These are phyloP conservation scores for Drosophila tristis DNA, from an alignment of 1,140 invertebrate species.

Conservation along the genomic window DNA sequence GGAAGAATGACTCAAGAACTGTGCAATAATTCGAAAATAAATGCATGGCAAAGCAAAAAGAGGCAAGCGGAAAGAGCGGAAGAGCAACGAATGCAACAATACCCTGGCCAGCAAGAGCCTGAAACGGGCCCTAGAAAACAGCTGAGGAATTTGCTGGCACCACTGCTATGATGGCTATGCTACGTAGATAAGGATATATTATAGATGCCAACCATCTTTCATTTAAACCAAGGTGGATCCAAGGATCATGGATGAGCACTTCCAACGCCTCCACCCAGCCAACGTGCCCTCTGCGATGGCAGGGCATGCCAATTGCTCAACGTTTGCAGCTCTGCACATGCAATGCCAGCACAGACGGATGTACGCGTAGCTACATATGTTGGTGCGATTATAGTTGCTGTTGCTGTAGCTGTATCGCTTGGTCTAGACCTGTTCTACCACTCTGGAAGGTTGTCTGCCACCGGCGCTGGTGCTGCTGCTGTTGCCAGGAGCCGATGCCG, in stretches of 20 bases:
- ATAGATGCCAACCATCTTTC: too few species aligned
- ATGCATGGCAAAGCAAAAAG: constrained; percentile 63
- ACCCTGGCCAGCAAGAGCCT: background rate
- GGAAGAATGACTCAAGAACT: constrained; percentile 80
- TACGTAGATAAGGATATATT: too few species aligned
- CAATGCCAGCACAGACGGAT: constrained; percentile 52
- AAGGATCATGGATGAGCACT: too few species aligned
- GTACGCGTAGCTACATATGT: constrained; percentile 17
- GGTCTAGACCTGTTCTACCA: constrained; percentile 55
- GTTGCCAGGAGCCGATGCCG: constrained; percentile 40
- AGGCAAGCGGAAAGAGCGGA: background rate
- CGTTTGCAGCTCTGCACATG: constrained; percentile 67
- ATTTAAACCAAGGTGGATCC: too few species aligned
- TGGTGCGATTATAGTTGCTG: constrained; percentile 9
- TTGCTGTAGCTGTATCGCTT: constrained; percentile 13
- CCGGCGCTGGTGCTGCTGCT: constrained; percentile 15
- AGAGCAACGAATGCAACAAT: constrained; percentile 1
- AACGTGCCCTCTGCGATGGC: background rate
- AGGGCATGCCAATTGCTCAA: constrained; percentile 50
- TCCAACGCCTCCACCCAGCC: too few species aligned
- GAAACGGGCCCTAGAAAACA: too few species aligned
- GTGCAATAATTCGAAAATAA: constrained; percentile 80
- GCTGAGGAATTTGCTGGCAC: too few species aligned
- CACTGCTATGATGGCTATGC: too few species aligned
- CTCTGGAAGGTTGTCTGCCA: constrained; percentile 50